Percentiles rank a stretch among this genome's conserved stretches.
Evolutionary conservation across 2,797 vertebrate genomes (phyloP).

Genomic region (Novumbra hubbsi): DNA sequence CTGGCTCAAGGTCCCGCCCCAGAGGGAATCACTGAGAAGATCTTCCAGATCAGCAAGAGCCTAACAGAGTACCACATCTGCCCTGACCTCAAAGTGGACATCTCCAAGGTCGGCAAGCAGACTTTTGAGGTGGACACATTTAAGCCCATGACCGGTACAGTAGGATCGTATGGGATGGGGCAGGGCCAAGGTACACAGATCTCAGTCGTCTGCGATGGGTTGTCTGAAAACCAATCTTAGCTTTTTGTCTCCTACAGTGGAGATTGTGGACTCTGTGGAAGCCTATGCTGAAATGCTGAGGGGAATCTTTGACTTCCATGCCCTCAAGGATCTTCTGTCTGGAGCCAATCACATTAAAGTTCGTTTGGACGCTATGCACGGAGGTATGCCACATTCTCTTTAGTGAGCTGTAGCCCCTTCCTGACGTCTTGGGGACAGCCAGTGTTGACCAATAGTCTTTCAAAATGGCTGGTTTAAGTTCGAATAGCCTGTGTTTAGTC

Average conservation of each 20-base stretch:
- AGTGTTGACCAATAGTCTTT: not conserved
- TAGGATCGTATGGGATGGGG: not conserved
- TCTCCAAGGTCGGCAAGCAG: constrained; percentile 89
- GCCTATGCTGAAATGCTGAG: constrained; percentile 92
- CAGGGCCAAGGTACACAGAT: not conserved
- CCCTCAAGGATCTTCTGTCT: constrained; percentile 90
- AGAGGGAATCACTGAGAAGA: constrained; percentile 93
- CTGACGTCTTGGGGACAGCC: not conserved
- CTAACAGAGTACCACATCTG: constrained; percentile 95
- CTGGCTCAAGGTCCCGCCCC: constrained; percentile 88
- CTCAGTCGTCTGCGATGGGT: not conserved
- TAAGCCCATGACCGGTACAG: constrained; percentile 89
- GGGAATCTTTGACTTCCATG: constrained; percentile 92
- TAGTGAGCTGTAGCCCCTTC: not conserved
- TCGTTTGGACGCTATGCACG: constrained; percentile 95
- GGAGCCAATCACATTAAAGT: constrained; percentile 88
- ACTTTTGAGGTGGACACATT: constrained; percentile 95
- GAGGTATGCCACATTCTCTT: constrained; percentile 75
- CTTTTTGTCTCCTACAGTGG: constrained; percentile 74
- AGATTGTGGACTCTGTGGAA: constrained; percentile 95
- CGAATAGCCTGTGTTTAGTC: not conserved
- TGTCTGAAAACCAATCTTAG: not conserved
- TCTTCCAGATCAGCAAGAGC: constrained; percentile 93
- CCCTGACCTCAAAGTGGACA: constrained; percentile 90
- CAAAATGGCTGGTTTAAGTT: not conserved